phyloP scores from a whole-genome alignment of 2,113 vertebrate species.

The Miniopterus natalensis region DNA sequence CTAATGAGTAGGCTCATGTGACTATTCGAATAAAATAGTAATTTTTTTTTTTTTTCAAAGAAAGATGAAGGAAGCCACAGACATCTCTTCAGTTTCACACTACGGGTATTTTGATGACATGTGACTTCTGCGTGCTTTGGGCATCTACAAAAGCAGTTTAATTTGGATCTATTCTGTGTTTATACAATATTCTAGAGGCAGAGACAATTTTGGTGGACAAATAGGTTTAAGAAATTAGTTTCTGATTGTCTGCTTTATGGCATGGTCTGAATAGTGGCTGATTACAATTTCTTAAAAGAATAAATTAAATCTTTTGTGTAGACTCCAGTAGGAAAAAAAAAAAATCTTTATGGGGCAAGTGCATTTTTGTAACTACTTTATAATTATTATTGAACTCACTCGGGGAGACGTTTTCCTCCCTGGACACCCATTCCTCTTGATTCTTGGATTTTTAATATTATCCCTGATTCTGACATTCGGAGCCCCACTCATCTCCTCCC shows the following conservation, averaged over 20 bases:
- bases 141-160: not conserved
- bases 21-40: not conserved
- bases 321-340: not conserved
- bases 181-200: not conserved
- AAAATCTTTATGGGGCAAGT: not conserved
- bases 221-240: not conserved
- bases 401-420: not conserved
- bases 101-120: not conserved
- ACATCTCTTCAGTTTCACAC: not conserved
- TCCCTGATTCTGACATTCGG: not conserved
- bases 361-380: not conserved
- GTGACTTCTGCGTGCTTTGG: not conserved
- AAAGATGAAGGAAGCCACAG: not conserved
- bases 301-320: not conserved
- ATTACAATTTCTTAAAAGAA: conserved; percentile 31
- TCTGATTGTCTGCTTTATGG: not conserved
- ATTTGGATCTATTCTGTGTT: not conserved
- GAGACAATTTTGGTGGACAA: conserved; percentile 10
- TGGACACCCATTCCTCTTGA: not conserved
- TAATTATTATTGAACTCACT: not conserved
- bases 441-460: not conserved
- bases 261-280: conserved; percentile 13
- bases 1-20: not conserved
- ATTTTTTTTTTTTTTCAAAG: not conserved
- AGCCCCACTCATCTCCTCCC: no score